phyloP scores from a whole-genome alignment of 2,113 vertebrate species.

The Genyomyrus donnyi region DNA sequence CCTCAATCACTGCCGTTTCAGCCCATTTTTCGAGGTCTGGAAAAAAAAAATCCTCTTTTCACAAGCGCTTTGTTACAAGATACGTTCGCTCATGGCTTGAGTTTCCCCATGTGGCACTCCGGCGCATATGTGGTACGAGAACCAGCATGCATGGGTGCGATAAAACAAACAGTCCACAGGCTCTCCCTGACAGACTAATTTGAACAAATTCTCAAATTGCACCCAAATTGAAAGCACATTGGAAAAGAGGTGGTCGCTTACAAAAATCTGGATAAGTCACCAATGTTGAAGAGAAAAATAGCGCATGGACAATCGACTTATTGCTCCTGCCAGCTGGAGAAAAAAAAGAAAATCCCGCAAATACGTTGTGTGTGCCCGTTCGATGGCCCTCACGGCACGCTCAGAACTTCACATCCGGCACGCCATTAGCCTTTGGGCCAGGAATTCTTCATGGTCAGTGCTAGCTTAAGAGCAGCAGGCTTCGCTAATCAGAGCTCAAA shows the following conservation, averaged over 20 bases:
- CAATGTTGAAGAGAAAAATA: constrained; percentile 53
- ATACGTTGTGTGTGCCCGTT: constrained; percentile 27
- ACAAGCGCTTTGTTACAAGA: constrained; percentile 32
- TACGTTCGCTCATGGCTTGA: constrained; percentile 28
- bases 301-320: constrained; percentile 47
- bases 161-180: constrained; percentile 62
- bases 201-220: constrained; percentile 77
- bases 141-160: constrained; percentile 59
- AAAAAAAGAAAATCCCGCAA: constrained; percentile 43
- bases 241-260: constrained; percentile 59
- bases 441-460: constrained; percentile 41
- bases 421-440: constrained; percentile 42
- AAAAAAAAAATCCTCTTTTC: constrained; percentile 22
- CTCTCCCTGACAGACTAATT: constrained; percentile 66
- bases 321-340: constrained; percentile 49
- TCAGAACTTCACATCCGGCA: constrained; percentile 40
- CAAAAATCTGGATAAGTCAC: constrained; percentile 64
- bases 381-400: neutral
- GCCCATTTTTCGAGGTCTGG: constrained; percentile 38
- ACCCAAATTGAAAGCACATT: constrained; percentile 74
- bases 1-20: constrained; percentile 48
- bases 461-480: constrained; percentile 54
- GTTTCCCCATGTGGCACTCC: neutral
- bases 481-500: constrained; percentile 62
- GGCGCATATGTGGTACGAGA: constrained; percentile 59